Percentiles rank a stretch among this genome's conserved stretches.
Evolutionary conservation across 2,888 invertebrate genomes (phyloP).

Genomic region (Scaptomyza caliginosa): DNA sequence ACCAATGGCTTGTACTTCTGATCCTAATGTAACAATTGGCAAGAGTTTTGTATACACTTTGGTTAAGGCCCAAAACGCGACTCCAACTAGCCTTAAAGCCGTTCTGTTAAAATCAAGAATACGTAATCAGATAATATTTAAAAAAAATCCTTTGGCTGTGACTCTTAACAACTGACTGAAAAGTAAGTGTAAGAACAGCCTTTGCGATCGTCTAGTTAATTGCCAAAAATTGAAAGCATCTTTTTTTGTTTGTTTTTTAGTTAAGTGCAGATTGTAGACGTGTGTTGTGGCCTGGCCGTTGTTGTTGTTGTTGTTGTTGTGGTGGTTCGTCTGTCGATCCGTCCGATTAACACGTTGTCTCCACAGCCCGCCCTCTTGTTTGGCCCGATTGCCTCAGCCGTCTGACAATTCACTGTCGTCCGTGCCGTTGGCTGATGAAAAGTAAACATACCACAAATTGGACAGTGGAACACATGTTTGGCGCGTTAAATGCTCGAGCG

Average conservation of each 20-base stretch:
- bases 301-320: background rate
- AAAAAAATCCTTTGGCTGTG: too few species aligned
- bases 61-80: background rate
- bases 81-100: background rate
- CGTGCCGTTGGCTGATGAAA: constrained; percentile 62
- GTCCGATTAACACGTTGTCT: constrained; percentile 35
- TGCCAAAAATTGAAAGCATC: constrained; percentile 6
- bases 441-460: constrained; percentile 80
- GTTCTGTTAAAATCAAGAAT: too few species aligned
- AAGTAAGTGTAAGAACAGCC: background rate
- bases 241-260: background rate
- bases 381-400: background rate
- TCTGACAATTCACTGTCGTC: background rate
- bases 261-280: constrained; percentile 1
- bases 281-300: background rate
- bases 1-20: constrained; percentile 1
- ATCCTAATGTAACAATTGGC: background rate
- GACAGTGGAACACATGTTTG: constrained; percentile 80
- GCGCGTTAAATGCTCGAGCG: constrained; percentile 80
- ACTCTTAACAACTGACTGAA: too few species aligned
- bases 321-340: constrained; percentile 16
- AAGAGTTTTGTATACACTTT: background rate
- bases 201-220: constrained; percentile 6
- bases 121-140: too few species aligned
- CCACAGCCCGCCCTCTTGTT: background rate